Evolutionary conservation across 2,113 vertebrate genomes (phyloP).

Genomic region (Merops nubicus): DNA sequence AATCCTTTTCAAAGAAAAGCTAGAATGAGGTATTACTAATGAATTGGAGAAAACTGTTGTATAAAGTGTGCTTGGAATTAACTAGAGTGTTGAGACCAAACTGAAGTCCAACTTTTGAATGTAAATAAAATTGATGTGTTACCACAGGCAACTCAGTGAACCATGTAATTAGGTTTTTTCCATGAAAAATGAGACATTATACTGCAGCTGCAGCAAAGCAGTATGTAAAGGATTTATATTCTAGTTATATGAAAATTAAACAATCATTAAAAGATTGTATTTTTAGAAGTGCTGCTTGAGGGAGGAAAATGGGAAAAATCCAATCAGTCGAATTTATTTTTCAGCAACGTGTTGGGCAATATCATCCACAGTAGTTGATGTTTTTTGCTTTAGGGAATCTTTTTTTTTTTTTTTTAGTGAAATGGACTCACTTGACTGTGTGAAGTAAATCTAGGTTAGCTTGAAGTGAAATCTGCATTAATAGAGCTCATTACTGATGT

Average conservation of each 20-base stretch:
- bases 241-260: constrained; percentile 74
- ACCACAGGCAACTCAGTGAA: constrained; percentile 72
- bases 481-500: constrained; percentile 32
- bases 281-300: constrained; percentile 58
- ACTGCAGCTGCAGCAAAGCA: constrained; percentile 55
- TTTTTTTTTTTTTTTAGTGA: constrained; percentile 22
- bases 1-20: background rate
- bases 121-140: constrained; percentile 78
- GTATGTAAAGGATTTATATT: constrained; percentile 62
- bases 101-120: constrained; percentile 69
- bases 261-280: constrained; percentile 67
- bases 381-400: constrained; percentile 34
- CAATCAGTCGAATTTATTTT: constrained; percentile 51
- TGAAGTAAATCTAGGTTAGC: constrained; percentile 59
- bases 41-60: constrained; percentile 36
- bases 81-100: constrained; percentile 32
- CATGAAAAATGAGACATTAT: constrained; percentile 71
- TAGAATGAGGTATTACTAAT: constrained; percentile 1
- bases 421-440: constrained; percentile 48
- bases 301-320: constrained; percentile 6
- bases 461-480: constrained; percentile 21
- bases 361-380: constrained; percentile 22
- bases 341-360: constrained; percentile 17
- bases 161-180: constrained; percentile 73
- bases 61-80: constrained; percentile 51